phyloP scores from a whole-genome alignment of 2,888 invertebrate species.

The Plebejus argus region DNA sequence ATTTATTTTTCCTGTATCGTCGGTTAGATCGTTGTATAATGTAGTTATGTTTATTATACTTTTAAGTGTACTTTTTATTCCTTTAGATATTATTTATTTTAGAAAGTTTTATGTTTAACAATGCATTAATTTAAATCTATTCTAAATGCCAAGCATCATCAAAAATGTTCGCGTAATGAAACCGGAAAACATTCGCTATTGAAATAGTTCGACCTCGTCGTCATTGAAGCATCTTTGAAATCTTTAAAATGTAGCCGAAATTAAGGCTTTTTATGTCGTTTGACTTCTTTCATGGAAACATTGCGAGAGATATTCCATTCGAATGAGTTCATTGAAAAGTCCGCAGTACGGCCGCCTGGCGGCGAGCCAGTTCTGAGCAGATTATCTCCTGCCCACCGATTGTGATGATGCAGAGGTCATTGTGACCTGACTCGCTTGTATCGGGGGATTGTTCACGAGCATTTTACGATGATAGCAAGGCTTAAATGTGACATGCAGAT shows the following conservation, averaged over 20 bases:
- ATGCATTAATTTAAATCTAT: too few relatives aligned
- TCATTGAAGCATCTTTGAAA: conserved; percentile 1
- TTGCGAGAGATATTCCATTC: conserved; percentile 76
- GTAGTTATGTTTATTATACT: neutral
- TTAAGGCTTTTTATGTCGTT: conserved; percentile 57
- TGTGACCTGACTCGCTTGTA: conserved; percentile 37
- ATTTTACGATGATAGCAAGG: neutral
- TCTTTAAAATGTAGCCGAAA: conserved; percentile 36
- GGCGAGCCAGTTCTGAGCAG: conserved; percentile 62
- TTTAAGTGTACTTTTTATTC: neutral
- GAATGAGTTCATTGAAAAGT: conserved; percentile 78
- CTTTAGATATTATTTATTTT: too few relatives aligned
- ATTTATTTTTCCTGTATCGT: neutral
- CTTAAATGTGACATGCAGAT: neutral
- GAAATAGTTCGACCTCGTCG: neutral
- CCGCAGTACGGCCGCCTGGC: conserved; percentile 77
- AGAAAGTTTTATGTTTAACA: neutral
- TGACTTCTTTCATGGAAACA: conserved; percentile 76
- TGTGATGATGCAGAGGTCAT: conserved; percentile 66
- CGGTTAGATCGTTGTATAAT: neutral
- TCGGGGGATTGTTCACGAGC: conserved; percentile 33
- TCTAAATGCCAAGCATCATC: neutral
- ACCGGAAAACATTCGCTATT: neutral
- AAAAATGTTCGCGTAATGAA: neutral
- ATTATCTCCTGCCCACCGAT: conserved; percentile 73